Evolutionary conservation across 2,888 invertebrate species (phyloP).

Genomic region (Blastobasis lacticolella): DNA sequence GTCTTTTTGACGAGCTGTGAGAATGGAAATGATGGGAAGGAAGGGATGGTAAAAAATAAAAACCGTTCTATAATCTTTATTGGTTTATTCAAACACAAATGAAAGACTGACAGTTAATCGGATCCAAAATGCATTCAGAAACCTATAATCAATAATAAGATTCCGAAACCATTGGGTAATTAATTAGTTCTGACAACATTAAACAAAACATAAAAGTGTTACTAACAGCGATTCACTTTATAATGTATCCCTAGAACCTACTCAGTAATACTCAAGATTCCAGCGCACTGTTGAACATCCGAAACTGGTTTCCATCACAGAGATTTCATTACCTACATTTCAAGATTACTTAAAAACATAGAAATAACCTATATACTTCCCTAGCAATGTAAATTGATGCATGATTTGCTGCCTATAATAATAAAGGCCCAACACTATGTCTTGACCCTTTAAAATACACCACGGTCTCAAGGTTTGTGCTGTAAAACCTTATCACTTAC

Average conservation of each 20-base stretch:
- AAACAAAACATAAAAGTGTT: conserved; percentile 66
- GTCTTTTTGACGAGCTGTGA: no score
- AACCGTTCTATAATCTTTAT: conserved; percentile 42
- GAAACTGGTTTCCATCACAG: conserved; percentile 67
- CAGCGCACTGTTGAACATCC: conserved; percentile 53
- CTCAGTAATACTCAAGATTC: conserved; percentile 67
- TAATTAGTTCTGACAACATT: conserved; percentile 70
- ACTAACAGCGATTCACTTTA: conserved; percentile 66
- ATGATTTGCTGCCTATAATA: conserved; percentile 55
- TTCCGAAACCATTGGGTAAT: conserved; percentile 62
- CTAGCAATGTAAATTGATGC: conserved; percentile 62
- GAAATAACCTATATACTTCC: conserved; percentile 52
- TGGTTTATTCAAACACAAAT: conserved; percentile 71
- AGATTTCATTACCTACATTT: conserved; percentile 60
- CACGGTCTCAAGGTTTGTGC: conserved; percentile 38
- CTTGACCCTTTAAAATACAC: conserved; percentile 61
- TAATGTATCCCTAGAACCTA: conserved; percentile 59
- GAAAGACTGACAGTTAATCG: conserved; percentile 65
- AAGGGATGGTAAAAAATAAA: conserved; percentile 3
- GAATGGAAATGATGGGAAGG: not conserved
- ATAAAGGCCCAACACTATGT: conserved; percentile 42
- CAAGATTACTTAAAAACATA: conserved; percentile 58
- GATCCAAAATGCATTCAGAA: conserved; percentile 60
- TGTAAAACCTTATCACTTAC: conserved; percentile 45
- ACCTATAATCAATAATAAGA: conserved; percentile 42